These are phyloP conservation scores for Ginglymostoma cirratum DNA, from an alignment of 2,113 vertebrate species.

Conservation along the genomic window DNA sequence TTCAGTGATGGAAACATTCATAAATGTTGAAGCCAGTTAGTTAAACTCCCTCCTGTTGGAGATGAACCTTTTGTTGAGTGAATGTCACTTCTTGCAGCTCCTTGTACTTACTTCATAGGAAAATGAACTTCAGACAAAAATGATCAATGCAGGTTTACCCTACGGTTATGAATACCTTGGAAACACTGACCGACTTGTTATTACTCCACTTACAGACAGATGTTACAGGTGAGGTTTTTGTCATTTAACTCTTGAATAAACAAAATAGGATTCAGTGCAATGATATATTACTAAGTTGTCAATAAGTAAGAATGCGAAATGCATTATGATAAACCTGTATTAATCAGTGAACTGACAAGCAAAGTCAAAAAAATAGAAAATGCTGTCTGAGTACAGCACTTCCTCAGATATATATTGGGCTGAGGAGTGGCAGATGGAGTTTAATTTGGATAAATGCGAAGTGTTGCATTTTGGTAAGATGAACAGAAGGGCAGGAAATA, in stretches of 20 bases:
- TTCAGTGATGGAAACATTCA: not conserved
- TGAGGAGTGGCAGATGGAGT: too few relatives aligned
- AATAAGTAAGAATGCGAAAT: not conserved
- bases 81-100: not conserved
- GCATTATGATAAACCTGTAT: not conserved
- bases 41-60: not conserved
- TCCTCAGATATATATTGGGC: not conserved
- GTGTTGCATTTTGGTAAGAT: too few relatives aligned
- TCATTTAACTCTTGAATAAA: not conserved
- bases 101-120: slow-evolving; percentile 54
- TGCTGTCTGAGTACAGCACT: not conserved
- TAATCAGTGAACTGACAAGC: not conserved
- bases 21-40: not conserved
- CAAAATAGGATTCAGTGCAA: not conserved
- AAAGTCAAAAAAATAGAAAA: not conserved
- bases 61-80: not conserved
- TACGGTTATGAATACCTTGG: slow-evolving; percentile 87
- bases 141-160: slow-evolving; percentile 82
- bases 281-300: not conserved
- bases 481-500: too few relatives aligned
- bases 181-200: slow-evolving; percentile 76
- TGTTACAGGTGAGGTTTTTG: slow-evolving; percentile 73
- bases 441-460: too few relatives aligned
- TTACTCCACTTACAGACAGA: slow-evolving; percentile 81
- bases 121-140: slow-evolving; percentile 77